These are phyloP conservation scores for Thaleichthys pacificus DNA, from an alignment of 2,797 vertebrate species.

Conservation along the genomic window DNA sequence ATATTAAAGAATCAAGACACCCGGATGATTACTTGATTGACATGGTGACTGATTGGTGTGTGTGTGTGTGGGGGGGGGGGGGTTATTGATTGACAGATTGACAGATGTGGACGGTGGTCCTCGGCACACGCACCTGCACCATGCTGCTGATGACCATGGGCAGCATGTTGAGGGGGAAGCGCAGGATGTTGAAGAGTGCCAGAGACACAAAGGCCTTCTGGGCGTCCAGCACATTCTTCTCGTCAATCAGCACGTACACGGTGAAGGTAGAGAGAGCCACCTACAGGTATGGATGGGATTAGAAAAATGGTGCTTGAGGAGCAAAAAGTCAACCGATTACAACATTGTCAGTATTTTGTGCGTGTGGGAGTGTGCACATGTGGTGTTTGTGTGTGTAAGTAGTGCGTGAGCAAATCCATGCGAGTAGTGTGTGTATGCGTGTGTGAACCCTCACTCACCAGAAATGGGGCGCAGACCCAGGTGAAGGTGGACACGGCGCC, in stretches of 20 bases:
- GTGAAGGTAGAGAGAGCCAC: constrained; percentile 87
- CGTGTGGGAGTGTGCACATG: neutral
- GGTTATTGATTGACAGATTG: constrained; percentile 1
- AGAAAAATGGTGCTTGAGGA: neutral
- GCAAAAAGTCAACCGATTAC: neutral
- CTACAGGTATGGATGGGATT: constrained; percentile 55
- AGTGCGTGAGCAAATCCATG: neutral
- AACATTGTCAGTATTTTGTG: no score
- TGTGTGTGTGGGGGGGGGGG: neutral
- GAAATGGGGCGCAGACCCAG: constrained; percentile 95
- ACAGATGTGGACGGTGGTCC: constrained; percentile 40
- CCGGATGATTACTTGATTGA: neutral
- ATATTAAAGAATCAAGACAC: no score
- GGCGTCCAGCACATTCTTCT: constrained; percentile 82
- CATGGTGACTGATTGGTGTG: neutral
- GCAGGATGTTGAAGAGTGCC: constrained; percentile 89
- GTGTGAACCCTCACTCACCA: constrained; percentile 79
- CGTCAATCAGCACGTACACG: constrained; percentile 79
- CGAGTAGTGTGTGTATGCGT: neutral
- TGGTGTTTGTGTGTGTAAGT: constrained; percentile 1
- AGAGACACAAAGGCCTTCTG: constrained; percentile 89
- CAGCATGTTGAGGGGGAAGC: constrained; percentile 90
- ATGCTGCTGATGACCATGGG: constrained; percentile 98
- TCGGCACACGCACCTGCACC: constrained; percentile 83
- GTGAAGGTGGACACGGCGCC: constrained; percentile 91